These are phyloP conservation scores for Cyphomyrmex costatus DNA, from an alignment of 1,140 invertebrate species.

Conservation along the genomic window DNA sequence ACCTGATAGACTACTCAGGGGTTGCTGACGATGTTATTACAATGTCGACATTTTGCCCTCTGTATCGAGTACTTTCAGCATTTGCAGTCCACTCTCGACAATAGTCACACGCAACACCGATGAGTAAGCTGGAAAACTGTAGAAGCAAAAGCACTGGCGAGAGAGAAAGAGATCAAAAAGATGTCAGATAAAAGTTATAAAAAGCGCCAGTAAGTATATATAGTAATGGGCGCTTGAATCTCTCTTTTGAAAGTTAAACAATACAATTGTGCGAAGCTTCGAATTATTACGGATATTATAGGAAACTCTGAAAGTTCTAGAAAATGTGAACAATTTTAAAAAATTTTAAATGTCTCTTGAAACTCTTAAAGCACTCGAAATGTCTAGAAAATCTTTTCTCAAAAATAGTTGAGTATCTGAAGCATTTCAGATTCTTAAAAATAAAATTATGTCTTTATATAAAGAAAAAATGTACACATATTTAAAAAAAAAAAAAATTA, in stretches of 20 bases:
- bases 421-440: background rate
- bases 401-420: background rate
- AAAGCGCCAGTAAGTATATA: background rate
- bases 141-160: background rate
- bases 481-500: no score
- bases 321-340: background rate
- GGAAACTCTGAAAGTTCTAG: background rate
- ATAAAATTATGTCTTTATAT: background rate
- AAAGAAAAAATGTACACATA: background rate
- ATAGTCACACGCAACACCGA: background rate
- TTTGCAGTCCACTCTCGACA: background rate
- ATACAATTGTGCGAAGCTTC: background rate
- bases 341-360: background rate
- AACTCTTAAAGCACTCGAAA: background rate
- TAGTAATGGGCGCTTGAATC: background rate
- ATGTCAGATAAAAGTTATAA: background rate
- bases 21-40: slow-evolving; percentile 12
- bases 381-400: slow-evolving; percentile 8
- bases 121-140: background rate
- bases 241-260: background rate
- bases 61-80: background rate
- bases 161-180: no score
- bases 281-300: background rate
- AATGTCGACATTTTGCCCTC: background rate
- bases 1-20: background rate